Percentiles rank a stretch among this genome's conserved stretches.
Evolutionary conservation across 2,113 vertebrate genomes (phyloP).

Genomic region (Phoenicopterus ruber): DNA sequence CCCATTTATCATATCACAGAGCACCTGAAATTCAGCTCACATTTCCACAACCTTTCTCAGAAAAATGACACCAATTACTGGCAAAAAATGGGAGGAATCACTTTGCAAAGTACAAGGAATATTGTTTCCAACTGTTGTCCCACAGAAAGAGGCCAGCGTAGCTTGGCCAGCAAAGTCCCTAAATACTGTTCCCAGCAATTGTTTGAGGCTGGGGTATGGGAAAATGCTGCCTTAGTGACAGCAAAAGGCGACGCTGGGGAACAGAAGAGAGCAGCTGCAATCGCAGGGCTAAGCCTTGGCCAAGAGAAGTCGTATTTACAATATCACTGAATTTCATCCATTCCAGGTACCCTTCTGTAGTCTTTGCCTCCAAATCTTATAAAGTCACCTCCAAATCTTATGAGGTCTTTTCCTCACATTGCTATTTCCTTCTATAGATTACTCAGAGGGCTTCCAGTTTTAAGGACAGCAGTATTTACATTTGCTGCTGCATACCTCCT

Average conservation of each 20-base stretch:
- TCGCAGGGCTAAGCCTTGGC: not conserved
- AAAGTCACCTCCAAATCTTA: not conserved
- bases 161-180: not conserved
- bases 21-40: not conserved
- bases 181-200: not conserved
- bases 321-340: not conserved
- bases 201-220: not conserved
- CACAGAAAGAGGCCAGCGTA: not conserved
- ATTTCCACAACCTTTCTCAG: not conserved
- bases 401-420: not conserved
- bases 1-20: not conserved
- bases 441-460: not conserved
- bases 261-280: not conserved
- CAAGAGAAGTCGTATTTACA: not conserved
- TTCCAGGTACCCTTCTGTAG: not conserved
- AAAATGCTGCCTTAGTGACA: constrained; percentile 6
- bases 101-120: not conserved
- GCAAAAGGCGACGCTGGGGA: not conserved
- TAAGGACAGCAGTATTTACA: constrained; percentile 53
- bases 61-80: not conserved
- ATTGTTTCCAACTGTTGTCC: not conserved
- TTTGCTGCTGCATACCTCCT: constrained; percentile 61
- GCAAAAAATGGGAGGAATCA: not conserved
- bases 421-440: constrained; percentile 11
- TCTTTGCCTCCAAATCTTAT: not conserved